phyloP scores from a whole-genome alignment of 2,113 vertebrate genomes.

The Leiothrix lutea region DNA sequence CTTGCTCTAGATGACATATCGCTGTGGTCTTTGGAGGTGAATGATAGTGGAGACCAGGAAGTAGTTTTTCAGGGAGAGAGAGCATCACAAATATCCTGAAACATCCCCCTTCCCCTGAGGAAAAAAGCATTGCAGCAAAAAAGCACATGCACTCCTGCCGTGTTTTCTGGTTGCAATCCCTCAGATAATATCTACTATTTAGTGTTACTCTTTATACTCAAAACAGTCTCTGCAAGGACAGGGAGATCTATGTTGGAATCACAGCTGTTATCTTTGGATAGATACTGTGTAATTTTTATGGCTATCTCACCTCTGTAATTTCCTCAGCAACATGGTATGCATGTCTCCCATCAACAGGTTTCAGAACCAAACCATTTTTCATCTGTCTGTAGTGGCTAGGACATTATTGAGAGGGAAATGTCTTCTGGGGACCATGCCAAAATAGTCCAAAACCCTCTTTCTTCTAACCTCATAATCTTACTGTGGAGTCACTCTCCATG shows the following conservation, averaged over 20 bases:
- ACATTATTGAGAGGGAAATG: not conserved
- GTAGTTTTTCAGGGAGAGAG: not conserved
- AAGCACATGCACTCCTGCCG: not conserved
- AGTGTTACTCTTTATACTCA: not conserved
- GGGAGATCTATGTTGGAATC: not conserved
- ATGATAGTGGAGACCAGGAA: not conserved
- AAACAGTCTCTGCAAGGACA: not conserved
- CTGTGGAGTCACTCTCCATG: not conserved
- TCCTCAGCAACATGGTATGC: not conserved
- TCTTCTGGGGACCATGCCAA: not conserved
- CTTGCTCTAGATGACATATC: not conserved
- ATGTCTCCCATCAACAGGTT: not conserved
- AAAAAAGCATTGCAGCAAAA: not conserved
- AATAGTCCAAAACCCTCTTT: not conserved
- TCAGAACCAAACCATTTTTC: not conserved
- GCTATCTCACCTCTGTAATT: not conserved
- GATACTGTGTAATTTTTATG: fast-evolving
- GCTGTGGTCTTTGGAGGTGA: not conserved
- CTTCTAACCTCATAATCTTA: not conserved
- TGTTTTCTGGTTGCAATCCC: not conserved
- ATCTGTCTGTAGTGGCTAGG: not conserved
- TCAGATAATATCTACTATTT: not conserved
- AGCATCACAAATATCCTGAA: not conserved
- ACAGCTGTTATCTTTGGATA: not conserved
- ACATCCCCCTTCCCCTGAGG: not conserved